phyloP scores from a whole-genome alignment of 2,888 invertebrate genomes.

The Alloplasta piceator region DNA sequence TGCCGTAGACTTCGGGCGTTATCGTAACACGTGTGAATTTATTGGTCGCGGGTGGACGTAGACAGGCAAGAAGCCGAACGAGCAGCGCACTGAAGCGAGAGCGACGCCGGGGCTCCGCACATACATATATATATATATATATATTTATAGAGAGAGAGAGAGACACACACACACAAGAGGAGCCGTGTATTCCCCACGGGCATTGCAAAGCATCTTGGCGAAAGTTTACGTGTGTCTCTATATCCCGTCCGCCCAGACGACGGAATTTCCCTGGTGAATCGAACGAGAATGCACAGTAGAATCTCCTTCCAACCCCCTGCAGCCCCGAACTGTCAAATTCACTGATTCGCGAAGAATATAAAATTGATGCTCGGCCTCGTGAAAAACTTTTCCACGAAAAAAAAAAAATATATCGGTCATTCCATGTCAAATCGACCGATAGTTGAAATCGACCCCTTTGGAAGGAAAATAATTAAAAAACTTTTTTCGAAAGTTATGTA shows the following conservation, averaged over 20 bases:
- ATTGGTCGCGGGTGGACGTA: slow-evolving; percentile 58
- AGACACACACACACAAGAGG: neutral
- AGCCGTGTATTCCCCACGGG: slow-evolving; percentile 51
- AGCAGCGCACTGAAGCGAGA: slow-evolving; percentile 38
- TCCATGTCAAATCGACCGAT: no score
- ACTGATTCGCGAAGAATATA: slow-evolving; percentile 57
- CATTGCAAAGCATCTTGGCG: slow-evolving; percentile 65
- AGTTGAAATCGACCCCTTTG: no score
- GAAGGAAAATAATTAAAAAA: no score
- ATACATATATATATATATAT: slow-evolving; percentile 14
- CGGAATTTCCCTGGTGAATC: slow-evolving; percentile 78
- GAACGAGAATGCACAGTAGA: slow-evolving; percentile 59
- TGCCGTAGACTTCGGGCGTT: slow-evolving; percentile 58
- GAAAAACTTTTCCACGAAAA: neutral
- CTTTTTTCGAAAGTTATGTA: no score
- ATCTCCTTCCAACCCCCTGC: slow-evolving; percentile 52
- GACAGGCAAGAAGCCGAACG: slow-evolving; percentile 49
- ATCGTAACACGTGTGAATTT: slow-evolving; percentile 67
- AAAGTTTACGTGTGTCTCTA: slow-evolving; percentile 74
- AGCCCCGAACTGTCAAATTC: slow-evolving; percentile 61
- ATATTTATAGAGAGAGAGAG: slow-evolving; percentile 16
- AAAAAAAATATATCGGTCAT: no score
- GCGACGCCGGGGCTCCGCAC: slow-evolving; percentile 25
- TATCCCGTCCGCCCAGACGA: slow-evolving; percentile 68
- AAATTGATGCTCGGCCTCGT: slow-evolving; percentile 32